Percentiles rank a stretch among this genome's conserved stretches.
These are phyloP conservation scores for Cremastinae sp. DNA, from an alignment of 2,888 invertebrate species.

Conservation along the genomic window DNA sequence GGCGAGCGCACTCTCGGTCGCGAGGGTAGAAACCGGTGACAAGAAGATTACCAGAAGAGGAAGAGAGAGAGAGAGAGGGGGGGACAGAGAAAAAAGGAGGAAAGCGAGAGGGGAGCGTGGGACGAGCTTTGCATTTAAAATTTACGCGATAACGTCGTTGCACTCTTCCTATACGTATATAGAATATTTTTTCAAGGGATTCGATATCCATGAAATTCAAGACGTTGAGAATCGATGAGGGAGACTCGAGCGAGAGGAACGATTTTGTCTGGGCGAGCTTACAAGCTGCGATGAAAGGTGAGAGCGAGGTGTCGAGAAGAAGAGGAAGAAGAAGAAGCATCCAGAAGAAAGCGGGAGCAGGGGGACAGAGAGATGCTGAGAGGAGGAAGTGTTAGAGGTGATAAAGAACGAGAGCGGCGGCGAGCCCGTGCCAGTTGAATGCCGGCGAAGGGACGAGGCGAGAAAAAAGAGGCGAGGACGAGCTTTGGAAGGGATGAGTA, in stretches of 20 bases:
- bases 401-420: slow-evolving; percentile 27
- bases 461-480: not conserved
- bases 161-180: not conserved
- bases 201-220: slow-evolving; percentile 38
- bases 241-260: slow-evolving; percentile 5
- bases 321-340: slow-evolving; percentile 1
- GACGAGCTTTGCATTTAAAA: slow-evolving; percentile 30
- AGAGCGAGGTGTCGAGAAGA: slow-evolving; percentile 2
- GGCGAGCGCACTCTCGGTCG: not conserved
- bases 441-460: slow-evolving; percentile 16
- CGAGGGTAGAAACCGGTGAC: not conserved
- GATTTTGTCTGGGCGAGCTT: not conserved
- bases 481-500: slow-evolving; percentile 6
- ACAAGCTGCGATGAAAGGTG: slow-evolving; percentile 37
- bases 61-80: not conserved
- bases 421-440: no score
- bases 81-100: not conserved
- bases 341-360: not conserved
- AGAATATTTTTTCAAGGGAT: slow-evolving; percentile 7
- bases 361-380: not conserved
- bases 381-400: slow-evolving; percentile 7
- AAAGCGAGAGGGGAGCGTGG: not conserved
- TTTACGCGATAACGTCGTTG: not conserved
- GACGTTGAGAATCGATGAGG: slow-evolving; percentile 19
- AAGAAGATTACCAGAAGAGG: slow-evolving; percentile 17